Evolutionary conservation across 2,888 invertebrate species (phyloP).

Genomic region (Caenorhabditis imperialis): DNA sequence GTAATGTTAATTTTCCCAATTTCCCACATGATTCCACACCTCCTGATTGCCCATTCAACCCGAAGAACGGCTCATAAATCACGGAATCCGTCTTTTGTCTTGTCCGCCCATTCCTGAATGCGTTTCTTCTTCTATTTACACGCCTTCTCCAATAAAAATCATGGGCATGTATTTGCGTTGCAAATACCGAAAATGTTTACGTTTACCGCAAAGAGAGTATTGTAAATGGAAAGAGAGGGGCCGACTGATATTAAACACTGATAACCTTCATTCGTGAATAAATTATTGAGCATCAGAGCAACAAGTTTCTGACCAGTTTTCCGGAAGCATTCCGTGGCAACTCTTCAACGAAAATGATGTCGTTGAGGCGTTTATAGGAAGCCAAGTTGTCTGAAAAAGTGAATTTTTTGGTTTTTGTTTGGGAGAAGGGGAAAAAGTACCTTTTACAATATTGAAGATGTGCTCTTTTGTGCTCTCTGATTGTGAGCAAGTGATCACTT

Average conservation of each 20-base stretch:
- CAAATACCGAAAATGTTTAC: constrained; percentile 25
- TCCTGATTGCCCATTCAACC: not conserved
- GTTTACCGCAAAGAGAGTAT: constrained; percentile 24
- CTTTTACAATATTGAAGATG: constrained; percentile 47
- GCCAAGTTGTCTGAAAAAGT: constrained; percentile 59
- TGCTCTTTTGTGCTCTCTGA: constrained; percentile 31
- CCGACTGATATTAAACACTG: not conserved
- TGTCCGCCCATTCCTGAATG: not conserved
- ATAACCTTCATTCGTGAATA: constrained; percentile 4
- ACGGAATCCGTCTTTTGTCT: not conserved
- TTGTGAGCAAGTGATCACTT: no score
- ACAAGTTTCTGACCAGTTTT: constrained; percentile 51
- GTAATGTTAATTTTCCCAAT: no score
- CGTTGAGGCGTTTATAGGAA: constrained; percentile 61
- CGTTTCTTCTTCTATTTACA: constrained; percentile 22
- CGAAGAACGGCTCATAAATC: constrained; percentile 47
- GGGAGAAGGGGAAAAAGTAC: no score
- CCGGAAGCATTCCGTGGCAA: constrained; percentile 63
- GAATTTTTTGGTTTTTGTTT: no score
- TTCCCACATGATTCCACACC: no score
- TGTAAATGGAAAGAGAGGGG: constrained; percentile 3
- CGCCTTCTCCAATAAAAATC: constrained; percentile 49
- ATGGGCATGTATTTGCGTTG: constrained; percentile 45
- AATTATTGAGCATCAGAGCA: not conserved
- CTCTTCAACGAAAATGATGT: constrained; percentile 48